Evolutionary conservation across 2,113 vertebrate species (phyloP), one percentile per base, ranked within the genome.

Genomic region (Ptilorrhoa leucosticta): DNA sequence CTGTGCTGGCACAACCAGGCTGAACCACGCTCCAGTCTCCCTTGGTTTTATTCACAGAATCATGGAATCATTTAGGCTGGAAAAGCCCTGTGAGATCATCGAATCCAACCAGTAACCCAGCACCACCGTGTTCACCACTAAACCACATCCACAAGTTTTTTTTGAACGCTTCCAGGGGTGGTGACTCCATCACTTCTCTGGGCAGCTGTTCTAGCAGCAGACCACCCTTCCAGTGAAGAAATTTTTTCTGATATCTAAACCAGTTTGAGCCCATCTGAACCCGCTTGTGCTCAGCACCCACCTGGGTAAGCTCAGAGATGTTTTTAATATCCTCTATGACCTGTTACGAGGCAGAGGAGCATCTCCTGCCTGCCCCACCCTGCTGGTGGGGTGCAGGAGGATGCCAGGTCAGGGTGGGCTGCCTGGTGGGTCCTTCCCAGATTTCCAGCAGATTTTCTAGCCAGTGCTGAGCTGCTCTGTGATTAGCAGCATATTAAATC

Each of bases 121-220:
- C 50, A 57, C 12, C 14, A 10, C 24, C 9, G 1, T 50, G 35
- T 6, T 80, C 48, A 71, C 24, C 26, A 31, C 30, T 35, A 14
- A 61, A 48, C 11, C 39, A 11, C 0, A 1, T 33, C 54, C 48
- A 40, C 27, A 37, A 0, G 12, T 10, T 5, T 11, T 22, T 22
- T 35, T 2, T 48, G 5, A 76, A 7, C 48, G 10, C 8, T 77
- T 63, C n/a, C 63, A 56, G 54, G 8, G 22, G 5, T 23, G 35
- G 35, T 37, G 48, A 77, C 16, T 56, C 71, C 64, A 77, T 40
- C 54, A 33, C 40, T 51, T 42, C 40, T 60, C 63, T 42, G 70
- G 40, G 31, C 47, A 63, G 47, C 30, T 61, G 26, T 48, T 47
- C 47, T 13, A 33, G 12, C 28, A 47, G 7, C 35, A 33, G 5